Evolutionary conservation across 2,888 invertebrate species (phyloP).

Genomic region (Tetranychus piercei): DNA sequence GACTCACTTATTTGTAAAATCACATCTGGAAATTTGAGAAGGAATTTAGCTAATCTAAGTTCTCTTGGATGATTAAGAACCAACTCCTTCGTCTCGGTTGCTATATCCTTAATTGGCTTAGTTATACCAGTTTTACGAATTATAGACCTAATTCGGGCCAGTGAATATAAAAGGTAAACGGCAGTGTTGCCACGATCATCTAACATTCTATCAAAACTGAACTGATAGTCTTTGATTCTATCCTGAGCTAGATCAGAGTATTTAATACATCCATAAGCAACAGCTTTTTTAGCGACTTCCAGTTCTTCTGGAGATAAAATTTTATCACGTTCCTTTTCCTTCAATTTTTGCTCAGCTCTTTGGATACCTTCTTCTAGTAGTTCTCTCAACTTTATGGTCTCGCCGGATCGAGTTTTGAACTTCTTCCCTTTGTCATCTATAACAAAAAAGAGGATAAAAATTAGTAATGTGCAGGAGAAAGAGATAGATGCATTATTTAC

Average conservation of each 20-base stretch:
- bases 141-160: slow-evolving; percentile 79
- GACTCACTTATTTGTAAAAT: slow-evolving; percentile 62
- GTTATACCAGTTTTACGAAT: slow-evolving; percentile 55
- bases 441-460: no score
- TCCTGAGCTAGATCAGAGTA: slow-evolving; percentile 92
- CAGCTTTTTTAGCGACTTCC: slow-evolving; percentile 60
- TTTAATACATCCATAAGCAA: slow-evolving; percentile 95
- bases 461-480: no score
- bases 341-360: slow-evolving; percentile 51
- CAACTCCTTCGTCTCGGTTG: slow-evolving; percentile 34
- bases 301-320: slow-evolving; percentile 57
- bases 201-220: slow-evolving; percentile 92
- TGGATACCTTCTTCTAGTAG: slow-evolving; percentile 65
- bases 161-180: slow-evolving; percentile 82
- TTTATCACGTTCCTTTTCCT: slow-evolving; percentile 68
- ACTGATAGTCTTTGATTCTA: slow-evolving; percentile 78
- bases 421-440: slow-evolving; percentile 50
- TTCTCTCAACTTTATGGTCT: slow-evolving; percentile 68
- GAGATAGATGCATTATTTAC: slow-evolving; percentile 32
- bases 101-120: slow-evolving; percentile 37
- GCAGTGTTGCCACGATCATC: slow-evolving; percentile 98
- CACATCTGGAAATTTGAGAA: slow-evolving; percentile 60
- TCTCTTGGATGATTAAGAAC: slow-evolving; percentile 73
- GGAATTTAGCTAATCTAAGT: slow-evolving; percentile 69
- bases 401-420: slow-evolving; percentile 93